Evolutionary conservation across 1,140 invertebrate genomes (phyloP), one percentile per base, ranked within the genome.

Genomic region (Mizuhopecten yessoensis): DNA sequence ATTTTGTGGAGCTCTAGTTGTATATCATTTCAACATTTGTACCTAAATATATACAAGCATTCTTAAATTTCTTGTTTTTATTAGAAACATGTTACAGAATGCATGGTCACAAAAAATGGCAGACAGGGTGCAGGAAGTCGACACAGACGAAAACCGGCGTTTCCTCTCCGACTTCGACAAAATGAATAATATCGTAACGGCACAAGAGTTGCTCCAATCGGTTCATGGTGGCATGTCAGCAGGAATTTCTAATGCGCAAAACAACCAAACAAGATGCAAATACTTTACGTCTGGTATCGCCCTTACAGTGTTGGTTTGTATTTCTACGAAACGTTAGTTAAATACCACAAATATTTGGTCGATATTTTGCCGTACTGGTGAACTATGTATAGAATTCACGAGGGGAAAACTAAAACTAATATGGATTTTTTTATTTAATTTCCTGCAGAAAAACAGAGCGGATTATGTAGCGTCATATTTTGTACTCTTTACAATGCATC

Each of bases 51-150:
- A n/a, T n/a, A n/a, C n/a, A n/a, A n/a, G n/a, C n/a, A n/a, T 5
- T 39, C 13, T 39, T 13, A 39, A 39, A 39, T 13, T 39, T 39
- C 13, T 39, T 39, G 5, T 39, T 13, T 75, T 45, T n/a, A 75
- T 29, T n/a, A 75, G 57, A 75, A 75, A 75, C 29, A 29, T 75
- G 57, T 75, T 75, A n/a, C 23, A 75, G 57, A 75, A 75, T n/a
- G n/a, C 57, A n/a, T 75, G 3, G 9, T 75, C 57, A 0, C 57
- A 75, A 75, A 75, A 75, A 29, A 23, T 75, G 29, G 57, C 57
- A 75, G 23, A n/a, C 0, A n/a, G 57, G 11, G 29, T n/a, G 17
- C 57, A 29, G 29, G 57, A 75, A 29, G 57, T 75, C 2, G 11
- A 75, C 5, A 75, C 57, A 2, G 57, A 75, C 1, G 57, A 75